These are phyloP conservation scores for Lerista edwardsae DNA, from an alignment of 2,797 vertebrate genomes.

Conservation along the genomic window DNA sequence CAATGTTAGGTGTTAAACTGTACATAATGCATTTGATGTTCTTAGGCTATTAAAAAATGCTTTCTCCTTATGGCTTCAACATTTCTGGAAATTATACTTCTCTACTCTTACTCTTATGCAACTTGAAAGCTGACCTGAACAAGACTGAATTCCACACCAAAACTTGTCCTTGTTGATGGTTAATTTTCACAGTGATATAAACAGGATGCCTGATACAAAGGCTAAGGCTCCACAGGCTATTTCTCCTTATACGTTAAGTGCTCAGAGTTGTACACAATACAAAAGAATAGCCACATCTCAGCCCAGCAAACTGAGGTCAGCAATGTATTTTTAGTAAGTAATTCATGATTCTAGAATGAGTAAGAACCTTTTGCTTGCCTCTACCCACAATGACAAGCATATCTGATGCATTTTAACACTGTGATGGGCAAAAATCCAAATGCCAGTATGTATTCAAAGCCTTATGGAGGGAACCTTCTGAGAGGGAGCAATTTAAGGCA, in stretches of 20 bases:
- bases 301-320: neutral
- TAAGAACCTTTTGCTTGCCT: neutral
- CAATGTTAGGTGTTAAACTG: too few relatives aligned
- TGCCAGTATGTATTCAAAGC: neutral
- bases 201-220: neutral
- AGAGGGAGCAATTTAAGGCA: too few relatives aligned
- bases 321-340: neutral
- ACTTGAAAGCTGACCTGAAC: neutral
- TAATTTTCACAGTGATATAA: neutral
- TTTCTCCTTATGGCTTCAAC: too few relatives aligned
- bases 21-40: too few relatives aligned
- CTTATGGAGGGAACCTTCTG: neutral
- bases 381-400: too few relatives aligned
- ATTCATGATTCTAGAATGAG: neutral
- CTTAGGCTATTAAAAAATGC: too few relatives aligned
- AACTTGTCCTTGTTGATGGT: neutral
- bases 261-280: neutral
- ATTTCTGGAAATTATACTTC: too few relatives aligned
- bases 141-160: neutral
- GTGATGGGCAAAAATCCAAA: too few relatives aligned
- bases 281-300: neutral
- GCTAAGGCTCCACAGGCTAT: neutral
- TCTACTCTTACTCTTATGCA: neutral
- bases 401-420: too few relatives aligned
- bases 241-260: neutral